Evolutionary conservation across 2,888 invertebrate species (phyloP).

Genomic region (Atherix ibis): DNA sequence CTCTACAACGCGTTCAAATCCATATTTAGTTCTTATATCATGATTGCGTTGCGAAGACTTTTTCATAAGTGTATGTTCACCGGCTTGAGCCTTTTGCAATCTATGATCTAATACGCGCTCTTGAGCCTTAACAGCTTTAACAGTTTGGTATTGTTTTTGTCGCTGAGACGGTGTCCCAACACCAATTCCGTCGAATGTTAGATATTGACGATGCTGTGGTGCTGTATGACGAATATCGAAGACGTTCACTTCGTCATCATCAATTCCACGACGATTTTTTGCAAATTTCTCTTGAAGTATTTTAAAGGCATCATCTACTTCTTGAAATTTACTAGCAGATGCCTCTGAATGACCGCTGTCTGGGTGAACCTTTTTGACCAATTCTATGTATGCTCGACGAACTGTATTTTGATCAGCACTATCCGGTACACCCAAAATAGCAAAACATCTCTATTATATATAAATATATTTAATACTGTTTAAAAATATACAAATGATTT

Average conservation of each 20-base stretch:
- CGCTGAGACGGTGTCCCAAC: slow-evolving; percentile 62
- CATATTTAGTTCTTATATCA: slow-evolving; percentile 63
- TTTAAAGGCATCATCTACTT: slow-evolving; percentile 62
- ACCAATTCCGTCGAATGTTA: slow-evolving; percentile 65
- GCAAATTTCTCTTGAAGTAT: slow-evolving; percentile 50
- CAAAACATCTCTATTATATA: slow-evolving; percentile 48
- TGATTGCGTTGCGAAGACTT: slow-evolving; percentile 45
- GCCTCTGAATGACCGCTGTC: slow-evolving; percentile 61
- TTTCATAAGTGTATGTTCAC: slow-evolving; percentile 49
- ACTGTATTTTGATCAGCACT: slow-evolving; percentile 57
- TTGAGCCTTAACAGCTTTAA: slow-evolving; percentile 49
- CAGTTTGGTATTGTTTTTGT: slow-evolving; percentile 57
- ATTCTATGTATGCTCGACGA: slow-evolving; percentile 50
- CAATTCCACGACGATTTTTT: slow-evolving; percentile 39
- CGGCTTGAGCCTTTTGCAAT: slow-evolving; percentile 40
- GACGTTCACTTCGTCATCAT: slow-evolving; percentile 34
- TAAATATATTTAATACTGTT: neutral
- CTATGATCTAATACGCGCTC: slow-evolving; percentile 45
- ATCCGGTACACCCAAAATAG: slow-evolving; percentile 46
- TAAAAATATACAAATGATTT: neutral
- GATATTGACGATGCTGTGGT: slow-evolving; percentile 75
- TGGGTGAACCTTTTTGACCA: slow-evolving; percentile 73
- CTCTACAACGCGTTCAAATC: slow-evolving; percentile 76
- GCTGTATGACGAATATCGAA: slow-evolving; percentile 66
- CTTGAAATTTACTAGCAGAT: slow-evolving; percentile 55